Conservation (phyloP, 2,113 vertebrate species). For the Pontoporia blainvillei region DNA sequence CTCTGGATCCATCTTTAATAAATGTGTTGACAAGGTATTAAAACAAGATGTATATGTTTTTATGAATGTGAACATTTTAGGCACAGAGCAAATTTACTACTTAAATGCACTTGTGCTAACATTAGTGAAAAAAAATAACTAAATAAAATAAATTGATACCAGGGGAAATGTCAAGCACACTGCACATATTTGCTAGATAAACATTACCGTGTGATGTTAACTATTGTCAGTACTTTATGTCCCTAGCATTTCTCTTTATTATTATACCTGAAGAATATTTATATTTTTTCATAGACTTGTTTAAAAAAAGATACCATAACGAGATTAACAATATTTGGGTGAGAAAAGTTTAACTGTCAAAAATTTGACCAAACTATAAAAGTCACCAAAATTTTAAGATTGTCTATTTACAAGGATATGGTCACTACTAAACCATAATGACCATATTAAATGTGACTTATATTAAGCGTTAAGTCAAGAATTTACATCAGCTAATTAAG, state of each 20-base stretch:
- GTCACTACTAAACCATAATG: background rate
- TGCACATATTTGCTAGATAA: conserved; percentile 77
- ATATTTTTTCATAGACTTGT: conserved; percentile 15
- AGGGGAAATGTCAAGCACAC: conserved; percentile 75
- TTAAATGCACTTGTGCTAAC: conserved; percentile 72
- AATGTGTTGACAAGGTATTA: conserved; percentile 66
- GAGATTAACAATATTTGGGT: background rate
- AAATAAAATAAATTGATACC: conserved; percentile 79
- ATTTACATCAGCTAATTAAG: background rate
- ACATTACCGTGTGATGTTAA: conserved; percentile 75
- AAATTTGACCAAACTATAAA: background rate
- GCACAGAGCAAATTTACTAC: conserved; percentile 75
- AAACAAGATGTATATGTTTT: conserved; percentile 74
- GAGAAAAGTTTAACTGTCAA: background rate
- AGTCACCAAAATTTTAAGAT: background rate
- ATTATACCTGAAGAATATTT: conserved; percentile 68
- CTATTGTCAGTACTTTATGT: conserved; percentile 73
- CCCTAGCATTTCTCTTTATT: conserved; percentile 73
- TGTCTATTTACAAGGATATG: background rate
- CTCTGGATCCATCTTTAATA: conserved; percentile 8
- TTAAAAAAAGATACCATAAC: background rate
- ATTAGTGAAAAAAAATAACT: conserved; percentile 54
- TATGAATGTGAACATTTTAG: conserved; percentile 70
- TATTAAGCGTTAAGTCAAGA: background rate
- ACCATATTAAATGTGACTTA: too few species aligned